Evolutionary conservation across 2,113 vertebrate species (phyloP).

Genomic region (Sinocyclocheilus anophthalmus): DNA sequence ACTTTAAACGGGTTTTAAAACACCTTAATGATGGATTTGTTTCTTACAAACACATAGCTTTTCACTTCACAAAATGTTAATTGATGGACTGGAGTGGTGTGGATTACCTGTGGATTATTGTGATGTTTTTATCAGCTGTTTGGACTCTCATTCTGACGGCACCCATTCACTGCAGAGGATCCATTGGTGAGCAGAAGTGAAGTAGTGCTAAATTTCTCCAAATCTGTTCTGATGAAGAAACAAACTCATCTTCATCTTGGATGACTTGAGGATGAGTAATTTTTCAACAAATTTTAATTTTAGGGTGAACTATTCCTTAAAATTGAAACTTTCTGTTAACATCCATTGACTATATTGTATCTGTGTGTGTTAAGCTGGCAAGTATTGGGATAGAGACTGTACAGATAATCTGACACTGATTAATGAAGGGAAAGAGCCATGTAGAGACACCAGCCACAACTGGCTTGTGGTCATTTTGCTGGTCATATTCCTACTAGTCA

Average conservation of each 20-base stretch:
- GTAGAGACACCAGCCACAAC: constrained; percentile 79
- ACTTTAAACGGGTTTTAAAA: too few species aligned
- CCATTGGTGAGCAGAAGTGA: not conserved
- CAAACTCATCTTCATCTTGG: not conserved
- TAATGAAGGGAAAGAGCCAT: constrained; percentile 68
- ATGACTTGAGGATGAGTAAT: not conserved
- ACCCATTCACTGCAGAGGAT: not conserved
- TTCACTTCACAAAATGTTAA: too few species aligned
- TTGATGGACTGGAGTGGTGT: too few species aligned
- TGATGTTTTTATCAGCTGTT: too few species aligned
- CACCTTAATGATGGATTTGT: too few species aligned
- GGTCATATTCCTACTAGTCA: constrained; percentile 84
- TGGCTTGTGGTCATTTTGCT: constrained; percentile 90
- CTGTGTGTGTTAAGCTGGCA: constrained; percentile 70
- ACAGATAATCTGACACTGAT: constrained; percentile 74
- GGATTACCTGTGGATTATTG: too few species aligned
- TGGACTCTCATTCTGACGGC: too few species aligned
- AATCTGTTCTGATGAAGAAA: not conserved
- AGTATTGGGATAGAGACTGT: constrained; percentile 68
- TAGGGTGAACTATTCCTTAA: not conserved
- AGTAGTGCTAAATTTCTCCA: not conserved
- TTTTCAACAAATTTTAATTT: too few species aligned
- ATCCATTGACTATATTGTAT: not conserved
- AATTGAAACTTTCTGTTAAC: not conserved
- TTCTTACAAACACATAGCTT: too few species aligned